These are phyloP conservation scores for Gadus chalcogrammus DNA, from an alignment of 2,113 vertebrate species.

Conservation along the genomic window DNA sequence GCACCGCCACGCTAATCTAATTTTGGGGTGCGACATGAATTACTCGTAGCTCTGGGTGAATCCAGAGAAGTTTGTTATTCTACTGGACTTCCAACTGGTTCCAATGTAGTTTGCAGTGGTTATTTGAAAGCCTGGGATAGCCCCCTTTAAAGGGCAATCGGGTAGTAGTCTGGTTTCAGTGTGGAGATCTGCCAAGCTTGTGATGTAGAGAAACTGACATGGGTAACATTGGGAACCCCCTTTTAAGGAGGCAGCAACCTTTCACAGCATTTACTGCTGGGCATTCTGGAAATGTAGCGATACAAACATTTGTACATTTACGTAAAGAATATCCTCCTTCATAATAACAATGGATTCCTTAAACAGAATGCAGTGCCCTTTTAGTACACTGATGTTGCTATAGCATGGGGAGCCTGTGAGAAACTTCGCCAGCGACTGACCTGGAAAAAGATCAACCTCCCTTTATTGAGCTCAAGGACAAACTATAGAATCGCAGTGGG, in stretches of 20 bases:
- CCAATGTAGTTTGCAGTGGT: slow-evolving; percentile 27
- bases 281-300: slow-evolving; percentile 28
- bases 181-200: slow-evolving; percentile 44
- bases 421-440: neutral
- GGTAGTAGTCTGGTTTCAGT: slow-evolving; percentile 55
- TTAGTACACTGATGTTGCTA: too few species aligned
- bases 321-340: too few species aligned
- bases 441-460: slow-evolving; percentile 15
- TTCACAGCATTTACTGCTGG: slow-evolving; percentile 45
- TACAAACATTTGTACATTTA: too few species aligned
- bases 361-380: too few species aligned
- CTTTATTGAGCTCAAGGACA: slow-evolving; percentile 14
- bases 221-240: slow-evolving; percentile 26
- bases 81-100: slow-evolving; percentile 50
- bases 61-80: slow-evolving; percentile 37
- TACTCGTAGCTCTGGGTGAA: slow-evolving; percentile 52
- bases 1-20: slow-evolving; percentile 56
- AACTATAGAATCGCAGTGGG: slow-evolving; percentile 23
- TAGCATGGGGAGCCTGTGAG: too few species aligned
- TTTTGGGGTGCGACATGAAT: slow-evolving; percentile 57
- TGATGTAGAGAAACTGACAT: slow-evolving; percentile 25
- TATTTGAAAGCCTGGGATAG: slow-evolving; percentile 55
- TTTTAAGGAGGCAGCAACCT: slow-evolving; percentile 22
- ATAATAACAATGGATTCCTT: too few species aligned
- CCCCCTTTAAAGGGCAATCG: slow-evolving; percentile 28